Base-by-base conservation (phyloP, 2,113 vertebrate genomes). In the Onychostoma macrolepis region DNA sequence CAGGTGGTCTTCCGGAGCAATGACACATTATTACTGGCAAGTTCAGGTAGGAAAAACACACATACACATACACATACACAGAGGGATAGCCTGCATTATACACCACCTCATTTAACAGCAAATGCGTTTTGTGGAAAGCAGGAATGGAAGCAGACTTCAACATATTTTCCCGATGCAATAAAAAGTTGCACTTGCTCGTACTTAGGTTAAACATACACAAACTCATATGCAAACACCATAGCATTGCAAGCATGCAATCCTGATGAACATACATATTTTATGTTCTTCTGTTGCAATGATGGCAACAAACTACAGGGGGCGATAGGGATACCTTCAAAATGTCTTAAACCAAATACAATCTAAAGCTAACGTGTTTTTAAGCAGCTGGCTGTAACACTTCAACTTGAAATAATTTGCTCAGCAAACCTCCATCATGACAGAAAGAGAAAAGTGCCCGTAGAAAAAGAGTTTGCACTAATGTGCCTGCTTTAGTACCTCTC, bases 1-100 rank as follows among this genome's bases (percentile, higher is more conserved):
- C 80, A 87, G 79, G 75, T 76, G 71, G 50, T 65, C 50, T 83
- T 83, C 30, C 69, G 41, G 69, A 86, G 79, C 45, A 67, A 82
- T 67, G 61, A 63, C 79, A 63, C 56, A 82, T 41, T 82, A 82
- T 63, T 30, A 41, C 41, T 83, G 43, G 41, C 63, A 12, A 19
- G 41, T 15, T 24, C 43, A 83, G 80, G 43, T 86, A 80, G n/a
- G 4, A 72, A 45, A 56, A n/a, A 72, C 61, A 80, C 85, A 77
- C 50, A 84, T 71, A 77, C 50, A 84, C 83, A 85, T 9, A 76
- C 15, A n/a, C 53, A 13, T 24, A 33, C 76, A 67, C 38, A 24
- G 26, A n/a, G 43, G 43, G 43, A 30, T 5, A 13, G 43, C 41
- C 80, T 33, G 19, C 43, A 71, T 50, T 69, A 36, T 21, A n/a